phyloP scores from a whole-genome alignment of 2,888 invertebrate species.

The Steromphala cineraria region DNA sequence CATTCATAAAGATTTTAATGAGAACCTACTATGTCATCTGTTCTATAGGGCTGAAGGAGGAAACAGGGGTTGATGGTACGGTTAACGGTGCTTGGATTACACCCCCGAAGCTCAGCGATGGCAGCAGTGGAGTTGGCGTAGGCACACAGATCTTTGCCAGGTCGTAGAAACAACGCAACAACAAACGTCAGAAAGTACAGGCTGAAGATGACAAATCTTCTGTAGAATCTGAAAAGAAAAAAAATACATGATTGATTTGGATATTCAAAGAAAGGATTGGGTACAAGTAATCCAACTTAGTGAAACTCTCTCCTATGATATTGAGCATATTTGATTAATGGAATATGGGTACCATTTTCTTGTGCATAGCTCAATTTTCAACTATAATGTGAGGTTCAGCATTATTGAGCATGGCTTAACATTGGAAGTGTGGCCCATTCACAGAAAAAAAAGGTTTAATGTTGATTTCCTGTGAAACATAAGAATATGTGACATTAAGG shows the following conservation, averaged over 20 bases:
- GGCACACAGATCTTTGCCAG: slow-evolving; percentile 75
- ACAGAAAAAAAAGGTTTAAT: background rate
- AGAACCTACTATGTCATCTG: slow-evolving; percentile 65
- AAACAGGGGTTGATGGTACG: slow-evolving; percentile 67
- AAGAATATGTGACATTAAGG: background rate
- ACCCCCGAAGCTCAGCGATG: background rate
- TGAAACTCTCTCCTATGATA: too few species aligned
- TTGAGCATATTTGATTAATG: too few species aligned
- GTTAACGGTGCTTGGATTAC: slow-evolving; percentile 33
- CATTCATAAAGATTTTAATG: too few species aligned
- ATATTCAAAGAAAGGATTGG: too few species aligned
- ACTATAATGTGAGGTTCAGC: background rate
- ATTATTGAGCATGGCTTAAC: too few species aligned
- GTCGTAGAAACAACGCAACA: slow-evolving; percentile 91
- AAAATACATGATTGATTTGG: too few species aligned
- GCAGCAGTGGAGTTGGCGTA: slow-evolving; percentile 38
- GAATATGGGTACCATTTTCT: too few species aligned
- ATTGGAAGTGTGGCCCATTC: too few species aligned
- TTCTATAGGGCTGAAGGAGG: slow-evolving; percentile 61
- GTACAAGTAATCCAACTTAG: too few species aligned
- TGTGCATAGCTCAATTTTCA: background rate
- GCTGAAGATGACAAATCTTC: slow-evolving; percentile 92
- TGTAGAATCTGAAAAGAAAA: slow-evolving; percentile 84
- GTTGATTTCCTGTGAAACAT: background rate
- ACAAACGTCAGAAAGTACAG: slow-evolving; percentile 93